Evolutionary conservation across 64 coral and sea anemone species (phyloP).

Genomic region (Montipora capricornis): DNA sequence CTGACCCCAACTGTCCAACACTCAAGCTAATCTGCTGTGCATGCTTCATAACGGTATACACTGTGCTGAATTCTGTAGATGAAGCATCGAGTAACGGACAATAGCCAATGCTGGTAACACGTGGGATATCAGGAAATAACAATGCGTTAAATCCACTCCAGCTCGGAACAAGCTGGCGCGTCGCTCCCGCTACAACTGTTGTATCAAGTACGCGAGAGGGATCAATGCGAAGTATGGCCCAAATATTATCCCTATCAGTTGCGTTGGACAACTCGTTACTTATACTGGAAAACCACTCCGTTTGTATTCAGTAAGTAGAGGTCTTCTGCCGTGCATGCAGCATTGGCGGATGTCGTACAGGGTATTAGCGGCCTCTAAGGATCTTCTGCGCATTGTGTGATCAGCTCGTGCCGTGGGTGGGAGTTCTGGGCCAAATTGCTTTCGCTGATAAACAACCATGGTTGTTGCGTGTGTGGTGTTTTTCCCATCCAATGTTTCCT

Average conservation of each 20-base stretch:
- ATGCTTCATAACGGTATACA: conserved; percentile 28
- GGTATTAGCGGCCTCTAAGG: neutral
- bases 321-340: conserved; percentile 30
- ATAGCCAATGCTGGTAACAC: conserved; percentile 13
- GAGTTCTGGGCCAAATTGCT: no score
- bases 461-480: conserved; percentile 37
- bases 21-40: conserved; percentile 4
- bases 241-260: conserved; percentile 14
- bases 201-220: neutral
- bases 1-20: neutral
- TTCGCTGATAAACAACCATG: neutral
- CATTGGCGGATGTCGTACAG: conserved; percentile 4
- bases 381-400: conserved; percentile 5
- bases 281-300: conserved; percentile 12
- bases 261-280: conserved; percentile 9
- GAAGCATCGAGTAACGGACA: conserved; percentile 22
- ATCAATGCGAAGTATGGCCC: neutral
- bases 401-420: neutral
- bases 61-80: conserved; percentile 6
- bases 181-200: neutral
- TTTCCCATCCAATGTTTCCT: conserved; percentile 26
- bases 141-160: conserved; percentile 46
- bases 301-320: conserved; percentile 1
- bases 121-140: conserved; percentile 27
- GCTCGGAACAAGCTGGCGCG: conserved; percentile 15